These are phyloP conservation scores for Pogonomyrmex barbatus DNA, from an alignment of 1,140 invertebrate genomes.

Conservation along the genomic window DNA sequence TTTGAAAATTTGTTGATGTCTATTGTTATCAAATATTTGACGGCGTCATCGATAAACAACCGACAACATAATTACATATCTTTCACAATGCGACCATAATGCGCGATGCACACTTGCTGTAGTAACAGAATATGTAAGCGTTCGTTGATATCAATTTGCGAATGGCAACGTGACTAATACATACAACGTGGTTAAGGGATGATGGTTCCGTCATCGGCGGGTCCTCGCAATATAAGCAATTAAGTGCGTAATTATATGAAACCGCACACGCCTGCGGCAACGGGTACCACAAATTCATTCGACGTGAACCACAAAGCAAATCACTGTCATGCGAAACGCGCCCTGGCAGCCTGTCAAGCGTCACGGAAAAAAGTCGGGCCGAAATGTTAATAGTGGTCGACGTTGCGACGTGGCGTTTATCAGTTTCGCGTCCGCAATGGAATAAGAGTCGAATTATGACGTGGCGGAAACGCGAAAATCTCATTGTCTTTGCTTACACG, in stretches of 20 bases:
- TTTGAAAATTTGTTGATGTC: neutral
- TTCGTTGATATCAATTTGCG: slow-evolving; percentile 48
- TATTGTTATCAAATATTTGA: neutral
- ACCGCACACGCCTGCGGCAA: slow-evolving; percentile 73
- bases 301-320: slow-evolving; percentile 81
- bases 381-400: slow-evolving; percentile 61
- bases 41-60: neutral
- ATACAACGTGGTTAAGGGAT: slow-evolving; percentile 68
- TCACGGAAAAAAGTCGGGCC: slow-evolving; percentile 68
- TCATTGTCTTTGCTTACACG: neutral
- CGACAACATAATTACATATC: slow-evolving; percentile 19
- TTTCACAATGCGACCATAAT: neutral
- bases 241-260: slow-evolving; percentile 82
- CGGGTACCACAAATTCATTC: slow-evolving; percentile 79
- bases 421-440: neutral
- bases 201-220: slow-evolving; percentile 68
- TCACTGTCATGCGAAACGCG: slow-evolving; percentile 76
- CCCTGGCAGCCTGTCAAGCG: slow-evolving; percentile 63
- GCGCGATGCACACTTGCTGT: neutral
- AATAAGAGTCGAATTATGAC: slow-evolving; percentile 34
- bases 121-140: neutral
- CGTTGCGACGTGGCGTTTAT: slow-evolving; percentile 34
- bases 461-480: neutral
- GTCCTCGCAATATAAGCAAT: slow-evolving; percentile 81
- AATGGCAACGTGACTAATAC: slow-evolving; percentile 59